Base-by-base conservation (phyloP, 1,140 invertebrate species). In the Vollenhovia emeryi region DNA sequence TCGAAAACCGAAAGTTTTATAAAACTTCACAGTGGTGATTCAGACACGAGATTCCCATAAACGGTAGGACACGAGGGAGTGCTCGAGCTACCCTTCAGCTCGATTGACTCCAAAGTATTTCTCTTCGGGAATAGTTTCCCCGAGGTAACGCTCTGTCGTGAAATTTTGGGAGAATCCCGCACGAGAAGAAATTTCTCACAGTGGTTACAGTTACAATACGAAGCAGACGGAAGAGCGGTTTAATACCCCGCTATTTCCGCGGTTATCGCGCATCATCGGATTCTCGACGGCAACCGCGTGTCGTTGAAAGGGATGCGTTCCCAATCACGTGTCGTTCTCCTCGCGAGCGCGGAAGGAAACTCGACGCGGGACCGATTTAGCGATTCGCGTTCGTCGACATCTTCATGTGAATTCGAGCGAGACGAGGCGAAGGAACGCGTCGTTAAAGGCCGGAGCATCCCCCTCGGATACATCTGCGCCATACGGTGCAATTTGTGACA, bases 191-290 rank as follows among this genome's bases (percentile, higher is more conserved):
- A 4, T 21, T 9, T 2, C 52, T 21, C 18, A 18, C 4, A 36
- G 18, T n/a, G 21, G 27, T 27, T 66, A n/a, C 6, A 48, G 27
- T 27, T 66, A n/a, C 6, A 48, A 30, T 9, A 24, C 33, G 43
- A 59, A 73, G 9, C 36, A n/a, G 48, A 33, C 6, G 18, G 24
- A 83, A 60, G 36, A 3, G 13, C 9, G 50, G 1, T 60, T 45
- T 45, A 45, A 60, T 33, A 40, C 1, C 6, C n/a, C 8, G 45
- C 27, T 45, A 33, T 27, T 3, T 15, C 18, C 13, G 11, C 66
- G 40, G 9, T 71, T 82, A 82, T 68, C 55, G 24, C 50, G 50
- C 50, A 40, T 24, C n/a, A 52, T 75, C 71, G 15, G 1, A 5
- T 27, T 33, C 21, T 78, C 3, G 1, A 2, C n/a, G 64, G 2